Base-by-base conservation (phyloP, 2,113 vertebrate species). In the Campylomormyrus numenius region DNA sequence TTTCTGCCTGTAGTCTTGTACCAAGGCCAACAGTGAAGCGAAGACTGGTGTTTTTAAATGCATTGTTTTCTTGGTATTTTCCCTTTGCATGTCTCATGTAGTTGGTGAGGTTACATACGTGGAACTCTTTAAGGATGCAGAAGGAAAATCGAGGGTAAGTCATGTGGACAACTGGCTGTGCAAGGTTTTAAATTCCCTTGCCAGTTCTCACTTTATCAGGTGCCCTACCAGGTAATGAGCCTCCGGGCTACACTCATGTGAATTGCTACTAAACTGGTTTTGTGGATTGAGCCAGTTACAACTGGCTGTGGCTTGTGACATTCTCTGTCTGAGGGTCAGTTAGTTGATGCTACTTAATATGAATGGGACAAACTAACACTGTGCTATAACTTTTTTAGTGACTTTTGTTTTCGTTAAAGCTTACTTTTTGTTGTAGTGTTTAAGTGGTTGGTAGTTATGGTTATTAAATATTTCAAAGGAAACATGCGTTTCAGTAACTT, bases 131-230 rank as follows among this genome's bases (percentile, higher is more conserved):
- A 99, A 99, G 98, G 98, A 99, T 99, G 98, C 97, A 96, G 98
- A 99, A 99, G 98, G 98, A 99, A 99, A 99, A 98, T 99, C 98
- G 97, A 99, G 98, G 98, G 98, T 99, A 99, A 99, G 98, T 99
- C 97, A 97, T 97, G 96, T 98, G 96, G 97, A 97, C 96, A 95
- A 97, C 94, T 95, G 96, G 97, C 97, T 98, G 98, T 97, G 97
- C 95, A 96, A 98, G 98, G 98, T 96, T 97, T 99, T 97, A 97
- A 98, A 97, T 95, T 96, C 96, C 97, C 97, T 98, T 97, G 96
- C 97, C 97, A 97, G 97, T 97, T 97, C 98, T 96, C 31, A 97
- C 95, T 97, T 96, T 97, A 97, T 97, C 95, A 95, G 97, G 96
- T 96, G 93, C 94, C 97, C 94, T 97, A 97, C 95, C 96, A 96